Base-by-base conservation (phyloP, 2,113 vertebrate species). In the Bujurquina vittata region DNA sequence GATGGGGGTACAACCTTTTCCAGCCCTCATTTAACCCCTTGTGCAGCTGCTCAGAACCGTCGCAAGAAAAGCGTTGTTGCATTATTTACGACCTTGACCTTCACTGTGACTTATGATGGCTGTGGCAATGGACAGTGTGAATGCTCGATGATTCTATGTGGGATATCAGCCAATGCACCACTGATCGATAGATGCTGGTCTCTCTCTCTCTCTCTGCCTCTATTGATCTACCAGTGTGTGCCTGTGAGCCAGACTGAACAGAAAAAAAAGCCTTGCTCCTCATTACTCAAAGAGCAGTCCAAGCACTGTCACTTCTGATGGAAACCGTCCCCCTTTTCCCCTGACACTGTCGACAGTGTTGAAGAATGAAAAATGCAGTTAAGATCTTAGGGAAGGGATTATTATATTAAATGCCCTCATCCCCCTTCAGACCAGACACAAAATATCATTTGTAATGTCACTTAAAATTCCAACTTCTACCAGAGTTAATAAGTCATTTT, bases 81-180 rank as follows among this genome's bases (percentile, higher is more conserved):
- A 26, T 72, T 67, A 89, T 88, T 87, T 83, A 76, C 85, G 92
- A 92, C 93, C 88, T 92, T 91, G 88, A 80, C 79, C 85, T 84
- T 92, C 82, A 90, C 91, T 84, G 90, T 94, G 85, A 88, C 86
- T 85, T 59, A 7, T 73, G 80, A 72, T 10, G 35, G 77, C 83
- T 58, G 72, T 63, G 76, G 76, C 77, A 73, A 63, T 23, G 31
- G 59, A 77, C 80, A 86, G n/a, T 76, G 63, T 54, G 88, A 88
- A 78, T 59, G 83, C 26, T 77, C 93, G 91, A 92, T 89, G 91
- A 93, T 90, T 86, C 33, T 46, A 57, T 69, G 4, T 65, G 87
- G 69, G 79, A 82, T 86, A 63, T 52, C 84, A 91, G 86, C 84
- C 88, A 81, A 85, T 84, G 89, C 60, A 84, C 77, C 73, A 46